Percentiles rank a stretch among this genome's conserved stretches.
phyloP scores from a whole-genome alignment of 2,113 vertebrate species.

The Anhinga rufa region DNA sequence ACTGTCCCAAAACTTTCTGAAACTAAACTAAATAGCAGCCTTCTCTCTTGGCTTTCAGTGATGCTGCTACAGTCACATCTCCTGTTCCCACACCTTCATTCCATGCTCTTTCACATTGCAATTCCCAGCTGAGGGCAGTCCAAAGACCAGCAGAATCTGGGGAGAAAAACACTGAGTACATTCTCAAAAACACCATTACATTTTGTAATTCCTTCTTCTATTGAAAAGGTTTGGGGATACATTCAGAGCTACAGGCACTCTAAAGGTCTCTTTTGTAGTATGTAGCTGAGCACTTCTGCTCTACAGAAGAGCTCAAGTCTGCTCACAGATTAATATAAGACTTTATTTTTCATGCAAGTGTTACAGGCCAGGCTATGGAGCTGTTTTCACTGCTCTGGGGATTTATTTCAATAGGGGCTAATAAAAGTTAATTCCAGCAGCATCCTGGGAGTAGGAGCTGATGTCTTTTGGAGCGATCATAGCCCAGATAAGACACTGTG shows the following conservation, averaged over 20 bases:
- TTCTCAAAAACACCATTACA: background rate
- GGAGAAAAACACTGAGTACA: background rate
- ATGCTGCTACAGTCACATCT: background rate
- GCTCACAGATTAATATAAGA: background rate
- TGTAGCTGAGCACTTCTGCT: background rate
- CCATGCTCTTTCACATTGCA: background rate
- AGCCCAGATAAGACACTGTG: background rate
- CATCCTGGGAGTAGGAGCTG: background rate
- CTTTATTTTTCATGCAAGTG: background rate
- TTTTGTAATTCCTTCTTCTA: background rate
- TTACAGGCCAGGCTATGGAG: background rate
- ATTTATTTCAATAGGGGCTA: background rate
- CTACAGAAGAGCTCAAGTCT: background rate
- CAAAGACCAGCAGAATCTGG: background rate
- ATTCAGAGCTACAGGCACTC: background rate
- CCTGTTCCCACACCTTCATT: background rate
- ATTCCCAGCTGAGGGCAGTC: background rate
- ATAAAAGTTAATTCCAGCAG: background rate
- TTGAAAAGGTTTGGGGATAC: background rate
- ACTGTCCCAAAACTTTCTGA: background rate
- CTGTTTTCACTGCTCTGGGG: background rate
- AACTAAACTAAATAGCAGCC: background rate
- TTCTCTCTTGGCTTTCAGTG: background rate
- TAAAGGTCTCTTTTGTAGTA: background rate
- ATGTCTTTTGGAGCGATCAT: background rate